Evolutionary conservation across 2,888 invertebrate species (phyloP).

Genomic region (Colostygia pectinataria): DNA sequence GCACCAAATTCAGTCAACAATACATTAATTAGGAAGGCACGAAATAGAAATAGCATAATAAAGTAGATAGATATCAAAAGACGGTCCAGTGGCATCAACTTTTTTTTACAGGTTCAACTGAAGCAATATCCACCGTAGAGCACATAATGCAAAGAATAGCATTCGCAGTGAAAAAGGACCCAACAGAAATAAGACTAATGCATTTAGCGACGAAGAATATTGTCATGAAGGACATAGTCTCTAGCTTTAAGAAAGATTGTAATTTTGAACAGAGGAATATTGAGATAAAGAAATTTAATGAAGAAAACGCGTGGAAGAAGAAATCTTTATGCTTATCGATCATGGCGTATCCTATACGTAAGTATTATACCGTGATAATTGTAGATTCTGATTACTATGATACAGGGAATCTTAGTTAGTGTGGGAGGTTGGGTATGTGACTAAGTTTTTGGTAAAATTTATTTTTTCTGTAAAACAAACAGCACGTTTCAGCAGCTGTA

Average conservation of each 20-base stretch:
- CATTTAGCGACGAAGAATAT: constrained; percentile 71
- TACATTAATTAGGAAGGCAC: too few relatives aligned
- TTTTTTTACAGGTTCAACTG: constrained; percentile 70
- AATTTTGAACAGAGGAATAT: constrained; percentile 79
- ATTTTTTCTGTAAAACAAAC: too few relatives aligned
- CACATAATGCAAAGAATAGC: constrained; percentile 87
- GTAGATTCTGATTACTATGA: too few relatives aligned
- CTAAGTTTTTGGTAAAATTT: too few relatives aligned
- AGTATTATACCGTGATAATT: too few relatives aligned
- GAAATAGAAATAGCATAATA: too few relatives aligned
- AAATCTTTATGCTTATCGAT: constrained; percentile 84
- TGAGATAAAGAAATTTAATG: constrained; percentile 82
- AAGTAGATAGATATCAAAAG: too few relatives aligned
- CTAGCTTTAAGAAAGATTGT: constrained; percentile 81
- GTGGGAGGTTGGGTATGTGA: too few relatives aligned
- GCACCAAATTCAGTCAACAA: too few relatives aligned
- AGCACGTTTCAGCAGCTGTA: too few relatives aligned
- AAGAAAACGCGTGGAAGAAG: constrained; percentile 89
- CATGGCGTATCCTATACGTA: constrained; percentile 84
- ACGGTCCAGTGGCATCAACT: too few relatives aligned
- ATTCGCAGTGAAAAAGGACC: constrained; percentile 76
- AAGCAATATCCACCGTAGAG: constrained; percentile 83
- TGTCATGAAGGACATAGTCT: constrained; percentile 74
- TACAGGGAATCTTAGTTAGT: too few relatives aligned
- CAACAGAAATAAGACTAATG: constrained; percentile 79